These are phyloP conservation scores for Priocnemis perturbator DNA, from an alignment of 2,888 invertebrate genomes.

Conservation along the genomic window DNA sequence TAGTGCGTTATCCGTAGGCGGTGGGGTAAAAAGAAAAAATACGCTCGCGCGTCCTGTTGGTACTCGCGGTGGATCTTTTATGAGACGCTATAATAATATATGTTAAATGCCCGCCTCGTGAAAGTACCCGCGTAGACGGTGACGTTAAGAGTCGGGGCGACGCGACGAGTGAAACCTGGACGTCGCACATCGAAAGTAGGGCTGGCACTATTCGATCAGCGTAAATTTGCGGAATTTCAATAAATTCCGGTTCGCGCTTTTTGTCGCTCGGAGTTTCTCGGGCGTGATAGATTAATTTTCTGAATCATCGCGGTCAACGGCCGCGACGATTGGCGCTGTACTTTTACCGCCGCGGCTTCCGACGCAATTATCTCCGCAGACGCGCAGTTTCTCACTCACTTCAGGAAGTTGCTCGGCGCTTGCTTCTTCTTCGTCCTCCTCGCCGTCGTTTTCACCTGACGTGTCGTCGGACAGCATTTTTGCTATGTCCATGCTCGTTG, in stretches of 20 bases:
- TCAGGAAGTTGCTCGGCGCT: constrained; percentile 65
- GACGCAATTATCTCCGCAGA: background rate
- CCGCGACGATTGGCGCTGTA: background rate
- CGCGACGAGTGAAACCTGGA: constrained; percentile 24
- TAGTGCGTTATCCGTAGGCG: constrained; percentile 19
- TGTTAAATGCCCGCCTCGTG: constrained; percentile 32
- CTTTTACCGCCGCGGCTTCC: background rate
- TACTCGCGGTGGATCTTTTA: background rate
- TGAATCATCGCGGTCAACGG: too few relatives aligned
- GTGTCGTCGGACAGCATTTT: constrained; percentile 60
- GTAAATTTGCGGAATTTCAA: too few relatives aligned
- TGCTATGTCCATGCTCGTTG: constrained; percentile 75
- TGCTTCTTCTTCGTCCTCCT: constrained; percentile 55
- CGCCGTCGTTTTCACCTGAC: constrained; percentile 47
- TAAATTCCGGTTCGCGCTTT: background rate
- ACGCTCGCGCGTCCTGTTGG: background rate
- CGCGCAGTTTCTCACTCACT: constrained; percentile 45
- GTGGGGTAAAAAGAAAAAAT: background rate
- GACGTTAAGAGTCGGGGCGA: constrained; percentile 8
- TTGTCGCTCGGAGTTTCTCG: too few relatives aligned
- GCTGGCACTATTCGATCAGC: too few relatives aligned
- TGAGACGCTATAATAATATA: constrained; percentile 33
- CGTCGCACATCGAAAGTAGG: constrained; percentile 6
- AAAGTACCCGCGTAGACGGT: constrained; percentile 36
- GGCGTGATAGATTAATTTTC: too few relatives aligned